Evolutionary conservation across 2,797 vertebrate species (phyloP), one percentile per base, ranked within the genome.

Genomic region (Aphelocoma californica): DNA sequence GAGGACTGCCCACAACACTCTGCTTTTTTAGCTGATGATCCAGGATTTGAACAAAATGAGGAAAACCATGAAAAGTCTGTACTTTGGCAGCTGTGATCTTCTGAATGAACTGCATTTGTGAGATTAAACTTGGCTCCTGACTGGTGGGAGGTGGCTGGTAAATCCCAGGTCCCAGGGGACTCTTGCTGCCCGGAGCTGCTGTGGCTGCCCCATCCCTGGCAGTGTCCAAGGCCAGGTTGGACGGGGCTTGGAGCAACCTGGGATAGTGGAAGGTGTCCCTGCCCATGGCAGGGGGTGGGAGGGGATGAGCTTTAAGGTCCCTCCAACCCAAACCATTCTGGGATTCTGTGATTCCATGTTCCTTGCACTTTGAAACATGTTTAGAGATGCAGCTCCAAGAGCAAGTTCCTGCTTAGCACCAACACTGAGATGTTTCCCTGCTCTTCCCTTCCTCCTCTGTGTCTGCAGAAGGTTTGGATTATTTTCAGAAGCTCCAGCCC

Each of bases 231-330:
- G 38, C n/a, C 38, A 20, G 65, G 38, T 0, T 48, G 73, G 36
- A 42, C 0, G 0, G 50, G 38, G 29, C 57, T 51, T 19, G 65
- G 45, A 60, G 60, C n/a, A 24, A 0, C 28, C 18, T 60, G 47
- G 40, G 28, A 2, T 0, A 14, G 19, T 47, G 60, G 19, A 2
- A 90, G 23, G 31, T 42, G 73, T 79, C 40, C 18, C 64, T 83
- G 56, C 13, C 34, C 32, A 14, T 11, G 44, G 79, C 19, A 40
- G 6, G 28, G 12, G 4, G 2, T 45, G 28, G 24, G 0, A 34
- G 3, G 2, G n/a, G 18, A 11, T 45, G 65, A 1, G 14, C 29
- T 71, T 21, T 31, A 3, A 38, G n/a, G 38, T 45, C 12, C 4
- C 17, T 8, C 11, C 51, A 14, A 3, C 36, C 20, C 51, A 47